Evolutionary conservation across 2,113 vertebrate genomes (phyloP).

Genomic region (Tragelaphus buxtoni): DNA sequence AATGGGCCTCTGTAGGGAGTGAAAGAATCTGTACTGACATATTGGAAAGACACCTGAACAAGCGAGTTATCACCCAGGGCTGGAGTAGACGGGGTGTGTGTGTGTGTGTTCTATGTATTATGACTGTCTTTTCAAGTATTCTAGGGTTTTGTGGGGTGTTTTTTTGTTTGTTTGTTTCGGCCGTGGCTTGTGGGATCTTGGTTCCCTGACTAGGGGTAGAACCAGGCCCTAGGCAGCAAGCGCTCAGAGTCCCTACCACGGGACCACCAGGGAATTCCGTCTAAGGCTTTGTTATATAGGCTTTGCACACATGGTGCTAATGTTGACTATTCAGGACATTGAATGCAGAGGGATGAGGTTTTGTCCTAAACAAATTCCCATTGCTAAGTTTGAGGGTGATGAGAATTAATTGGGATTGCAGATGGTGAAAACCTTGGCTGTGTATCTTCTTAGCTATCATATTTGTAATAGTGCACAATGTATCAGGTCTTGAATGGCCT

Average conservation of each 20-base stretch:
- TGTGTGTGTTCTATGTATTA: not conserved
- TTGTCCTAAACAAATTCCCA: not conserved
- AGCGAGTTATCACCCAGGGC: not conserved
- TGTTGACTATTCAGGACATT: not conserved
- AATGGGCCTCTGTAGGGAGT: not conserved
- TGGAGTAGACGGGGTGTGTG: not conserved
- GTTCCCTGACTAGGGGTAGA: not conserved
- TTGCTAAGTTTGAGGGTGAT: not conserved
- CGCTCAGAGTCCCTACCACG: not conserved
- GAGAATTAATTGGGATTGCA: not conserved
- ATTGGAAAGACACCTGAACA: not conserved
- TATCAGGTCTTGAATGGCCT: not conserved
- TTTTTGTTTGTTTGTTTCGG: not conserved
- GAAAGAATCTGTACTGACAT: conserved; percentile 1
- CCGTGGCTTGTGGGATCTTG: not conserved
- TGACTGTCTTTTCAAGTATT: not conserved
- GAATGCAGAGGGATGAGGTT: not conserved
- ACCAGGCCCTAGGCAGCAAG: not conserved
- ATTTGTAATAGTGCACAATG: conserved; percentile 19
- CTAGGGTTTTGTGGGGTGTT: not conserved
- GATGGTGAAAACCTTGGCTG: not conserved
- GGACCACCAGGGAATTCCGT: not conserved
- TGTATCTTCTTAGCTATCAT: not conserved
- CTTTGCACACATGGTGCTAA: not conserved
- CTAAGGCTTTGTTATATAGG: not conserved